These are phyloP conservation scores for Mesaphorura yosii DNA, from an alignment of 1,140 invertebrate genomes.

Conservation along the genomic window DNA sequence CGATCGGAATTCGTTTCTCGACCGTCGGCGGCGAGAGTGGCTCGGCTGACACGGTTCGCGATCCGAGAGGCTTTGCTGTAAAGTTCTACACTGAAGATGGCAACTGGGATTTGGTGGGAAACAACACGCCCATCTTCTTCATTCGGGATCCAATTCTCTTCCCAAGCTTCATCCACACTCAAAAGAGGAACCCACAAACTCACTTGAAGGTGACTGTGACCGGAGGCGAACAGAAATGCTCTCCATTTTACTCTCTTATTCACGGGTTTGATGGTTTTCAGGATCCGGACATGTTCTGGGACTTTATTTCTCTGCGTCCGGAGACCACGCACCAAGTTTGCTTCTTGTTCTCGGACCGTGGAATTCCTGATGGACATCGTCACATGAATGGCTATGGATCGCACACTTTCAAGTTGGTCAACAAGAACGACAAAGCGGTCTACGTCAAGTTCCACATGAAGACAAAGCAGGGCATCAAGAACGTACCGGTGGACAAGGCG, in stretches of 20 bases:
- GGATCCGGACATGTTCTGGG: constrained; percentile 45
- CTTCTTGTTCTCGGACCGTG: constrained; percentile 46
- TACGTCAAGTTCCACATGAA: constrained; percentile 55
- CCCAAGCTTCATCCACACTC: constrained; percentile 47
- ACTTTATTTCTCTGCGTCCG: constrained; percentile 45
- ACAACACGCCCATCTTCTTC: constrained; percentile 63
- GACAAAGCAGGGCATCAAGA: constrained; percentile 58
- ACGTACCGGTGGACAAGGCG: constrained; percentile 47
- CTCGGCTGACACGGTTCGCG: constrained; percentile 74
- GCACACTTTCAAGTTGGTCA: constrained; percentile 59
- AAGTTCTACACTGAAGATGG: constrained; percentile 77
- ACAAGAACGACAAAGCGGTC: constrained; percentile 44
- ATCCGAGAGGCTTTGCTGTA: constrained; percentile 84
- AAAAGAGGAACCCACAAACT: constrained; percentile 59
- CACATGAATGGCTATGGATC: constrained; percentile 58
- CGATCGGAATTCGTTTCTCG: constrained; percentile 67
- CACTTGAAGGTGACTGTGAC: constrained; percentile 43
- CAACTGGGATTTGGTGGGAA: constrained; percentile 62
- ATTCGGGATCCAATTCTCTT: constrained; percentile 58
- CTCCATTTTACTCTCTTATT: background rate
- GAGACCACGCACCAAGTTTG: constrained; percentile 45
- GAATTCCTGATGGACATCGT: constrained; percentile 45
- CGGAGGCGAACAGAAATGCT: background rate
- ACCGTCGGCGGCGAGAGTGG: constrained; percentile 82
- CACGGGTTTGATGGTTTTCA: constrained; percentile 9